phyloP scores from a whole-genome alignment of 1,140 invertebrate species.

The Tribolium madens region DNA sequence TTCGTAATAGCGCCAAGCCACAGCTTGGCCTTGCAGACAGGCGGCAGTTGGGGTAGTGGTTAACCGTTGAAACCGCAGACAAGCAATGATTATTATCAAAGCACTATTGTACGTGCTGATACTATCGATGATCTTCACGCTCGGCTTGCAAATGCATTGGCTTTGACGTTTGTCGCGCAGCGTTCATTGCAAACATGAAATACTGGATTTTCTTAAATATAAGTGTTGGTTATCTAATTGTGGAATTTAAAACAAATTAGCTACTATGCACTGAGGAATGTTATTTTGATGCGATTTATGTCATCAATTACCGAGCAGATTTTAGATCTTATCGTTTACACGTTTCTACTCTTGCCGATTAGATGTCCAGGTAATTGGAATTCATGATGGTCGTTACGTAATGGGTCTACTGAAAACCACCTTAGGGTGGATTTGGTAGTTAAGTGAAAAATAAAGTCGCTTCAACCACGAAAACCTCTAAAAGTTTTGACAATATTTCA shows the following conservation, averaged over 20 bases:
- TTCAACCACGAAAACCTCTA: background rate
- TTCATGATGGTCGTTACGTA: constrained; percentile 20
- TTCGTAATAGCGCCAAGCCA: constrained; percentile 55
- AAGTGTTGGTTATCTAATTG: background rate
- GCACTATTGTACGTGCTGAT: constrained; percentile 42
- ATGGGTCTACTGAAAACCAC: background rate
- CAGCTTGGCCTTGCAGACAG: constrained; percentile 55
- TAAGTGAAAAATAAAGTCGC: background rate
- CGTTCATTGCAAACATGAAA: constrained; percentile 5
- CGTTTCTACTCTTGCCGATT: constrained; percentile 19
- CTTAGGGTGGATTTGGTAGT: background rate
- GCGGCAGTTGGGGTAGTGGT: constrained; percentile 55
- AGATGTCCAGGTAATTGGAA: constrained; percentile 13
- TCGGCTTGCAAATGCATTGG: constrained; percentile 37
- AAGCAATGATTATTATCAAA: constrained; percentile 56
- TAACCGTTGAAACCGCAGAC: constrained; percentile 57
- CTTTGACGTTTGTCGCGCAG: constrained; percentile 33
- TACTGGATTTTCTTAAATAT: constrained; percentile 14
- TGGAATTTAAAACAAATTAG: background rate
- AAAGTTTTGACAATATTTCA: background rate
- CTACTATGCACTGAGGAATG: background rate
- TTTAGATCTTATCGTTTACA: constrained; percentile 23
- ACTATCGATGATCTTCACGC: constrained; percentile 46
- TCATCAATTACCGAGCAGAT: constrained; percentile 12
- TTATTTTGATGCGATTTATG: constrained; percentile 3